Evolutionary conservation across 1,140 invertebrate species (phyloP), one percentile per base, ranked within the genome.

Genomic region (Phortica variegata): DNA sequence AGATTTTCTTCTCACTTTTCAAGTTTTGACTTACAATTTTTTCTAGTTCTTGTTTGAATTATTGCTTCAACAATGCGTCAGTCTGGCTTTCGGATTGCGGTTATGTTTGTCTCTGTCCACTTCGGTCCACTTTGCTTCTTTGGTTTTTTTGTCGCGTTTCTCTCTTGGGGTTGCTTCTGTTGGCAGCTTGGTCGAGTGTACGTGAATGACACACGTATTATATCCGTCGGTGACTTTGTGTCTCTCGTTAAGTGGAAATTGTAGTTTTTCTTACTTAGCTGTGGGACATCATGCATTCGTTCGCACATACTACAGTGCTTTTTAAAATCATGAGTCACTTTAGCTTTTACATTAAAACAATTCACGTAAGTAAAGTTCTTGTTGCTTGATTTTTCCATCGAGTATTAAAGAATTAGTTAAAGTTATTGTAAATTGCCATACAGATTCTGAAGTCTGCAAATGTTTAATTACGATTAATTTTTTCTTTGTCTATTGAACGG

Each of bases 191-290:
- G 19, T 31, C 47, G 39, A 44, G 36, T 51, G 47, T 16, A 31
- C 34, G 32, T 13, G 32, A 8, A 34, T 13, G 32, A 15, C 32
- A 15, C 32, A 34, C 32, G 32, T 34, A 34, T 34, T 34, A 8
- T n/a, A 34, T 9, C 5, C 16, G 47, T 54, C 17, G 36, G 38
- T 31, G 54, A 52, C 61, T 53, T 61, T 56, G 55, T n/a, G n/a
- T 33, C 40, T 53, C 40, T 26, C 42, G 48, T 56, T 68, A 68
- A 68, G 63, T 68, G 63, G 63, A 68, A 68, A 68, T 47, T 63
- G 63, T 68, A 68, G 63, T 68, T 68, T 68, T 68, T 68, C 63
- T 68, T 68, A 68, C 63, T 68, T 68, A 68, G 32, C 50, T 41
- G 43, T 37, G 5, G 23, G 52, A 52, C 56, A 60, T 52, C 39